Conservation (phyloP, 2,797 vertebrate genomes). For the Sebastolobus alascanus region DNA sequence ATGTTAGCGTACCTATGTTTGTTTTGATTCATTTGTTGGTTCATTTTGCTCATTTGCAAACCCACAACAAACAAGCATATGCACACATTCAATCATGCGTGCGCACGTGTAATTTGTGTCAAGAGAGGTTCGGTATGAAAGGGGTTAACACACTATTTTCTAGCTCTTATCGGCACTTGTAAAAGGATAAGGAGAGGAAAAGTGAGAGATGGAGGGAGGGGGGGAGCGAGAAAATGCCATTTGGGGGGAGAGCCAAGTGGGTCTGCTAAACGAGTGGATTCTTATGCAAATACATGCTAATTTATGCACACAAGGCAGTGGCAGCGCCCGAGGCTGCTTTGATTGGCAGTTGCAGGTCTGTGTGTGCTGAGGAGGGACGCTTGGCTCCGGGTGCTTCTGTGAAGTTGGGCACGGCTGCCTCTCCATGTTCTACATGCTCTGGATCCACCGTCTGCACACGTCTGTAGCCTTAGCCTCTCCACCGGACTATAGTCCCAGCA, state of each 20-base stretch:
- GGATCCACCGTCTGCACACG: slow-evolving; percentile 72
- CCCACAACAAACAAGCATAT: slow-evolving; percentile 70
- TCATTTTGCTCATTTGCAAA: slow-evolving; percentile 69
- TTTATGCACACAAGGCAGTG: slow-evolving; percentile 86
- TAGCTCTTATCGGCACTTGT: slow-evolving; percentile 80
- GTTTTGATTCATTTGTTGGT: slow-evolving; percentile 62
- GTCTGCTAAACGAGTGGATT: slow-evolving; percentile 85
- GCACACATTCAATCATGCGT: slow-evolving; percentile 55
- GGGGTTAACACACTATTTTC: slow-evolving; percentile 82
- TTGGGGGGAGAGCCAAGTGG: slow-evolving; percentile 84
- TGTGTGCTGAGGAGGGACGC: slow-evolving; percentile 80
- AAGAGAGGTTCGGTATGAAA: slow-evolving; percentile 71
- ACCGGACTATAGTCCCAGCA: slow-evolving; percentile 61
- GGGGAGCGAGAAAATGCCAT: slow-evolving; percentile 83
- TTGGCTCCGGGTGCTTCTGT: slow-evolving; percentile 81
- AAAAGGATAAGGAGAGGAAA: slow-evolving; percentile 81
- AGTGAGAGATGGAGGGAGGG: slow-evolving; percentile 73
- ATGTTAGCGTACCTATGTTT: slow-evolving; percentile 39
- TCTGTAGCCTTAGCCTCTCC: slow-evolving; percentile 72
- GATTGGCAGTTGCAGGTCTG: slow-evolving; percentile 89
- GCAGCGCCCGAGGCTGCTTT: slow-evolving; percentile 85
- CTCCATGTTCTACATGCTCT: slow-evolving; percentile 80
- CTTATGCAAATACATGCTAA: slow-evolving; percentile 90
- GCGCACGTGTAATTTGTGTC: slow-evolving; percentile 73
- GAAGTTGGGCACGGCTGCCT: slow-evolving; percentile 80